Percentiles rank a stretch among this genome's conserved stretches.
Conservation (phyloP, 2,888 invertebrate species). For the Latrodectus elegans region DNA sequence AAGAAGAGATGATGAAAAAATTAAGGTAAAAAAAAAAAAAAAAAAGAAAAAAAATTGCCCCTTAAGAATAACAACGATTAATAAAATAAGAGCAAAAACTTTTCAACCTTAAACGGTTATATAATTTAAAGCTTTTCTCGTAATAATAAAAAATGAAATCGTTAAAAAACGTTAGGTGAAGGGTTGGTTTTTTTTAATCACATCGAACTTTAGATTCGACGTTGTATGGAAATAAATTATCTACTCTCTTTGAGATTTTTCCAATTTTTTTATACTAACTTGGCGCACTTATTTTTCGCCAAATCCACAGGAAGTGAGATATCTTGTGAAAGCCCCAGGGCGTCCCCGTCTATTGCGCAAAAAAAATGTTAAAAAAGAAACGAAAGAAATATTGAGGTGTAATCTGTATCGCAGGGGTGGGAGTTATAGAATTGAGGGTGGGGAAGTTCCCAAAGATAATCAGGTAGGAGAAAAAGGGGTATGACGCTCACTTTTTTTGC, state of each 20-base stretch:
- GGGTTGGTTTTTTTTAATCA: not conserved
- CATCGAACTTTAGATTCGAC: slow-evolving; percentile 26
- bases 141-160: slow-evolving; percentile 17
- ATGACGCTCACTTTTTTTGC: slow-evolving; percentile 11
- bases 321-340: slow-evolving; percentile 46
- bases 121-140: slow-evolving; percentile 35
- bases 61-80: slow-evolving; percentile 18
- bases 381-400: slow-evolving; percentile 30
- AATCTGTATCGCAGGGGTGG: slow-evolving; percentile 37
- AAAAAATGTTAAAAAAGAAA: slow-evolving; percentile 15
- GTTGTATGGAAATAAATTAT: slow-evolving; percentile 60
- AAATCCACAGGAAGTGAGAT: slow-evolving; percentile 50
- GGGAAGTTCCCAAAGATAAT: slow-evolving; percentile 48
- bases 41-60: not conserved
- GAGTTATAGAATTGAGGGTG: slow-evolving; percentile 5
- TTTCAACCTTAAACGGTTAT: slow-evolving; percentile 25
- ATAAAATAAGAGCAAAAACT: slow-evolving; percentile 15
- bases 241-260: slow-evolving; percentile 18
- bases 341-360: slow-evolving; percentile 20
- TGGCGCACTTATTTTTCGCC: slow-evolving; percentile 32
- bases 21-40: not conserved
- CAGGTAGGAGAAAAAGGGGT: slow-evolving; percentile 29
- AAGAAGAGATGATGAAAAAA: no score
- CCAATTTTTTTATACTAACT: not conserved
- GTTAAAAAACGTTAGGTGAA: slow-evolving; percentile 1